Conservation (phyloP, 53 echinoderm and acorn worm species). For the Crossaster papposus region DNA sequence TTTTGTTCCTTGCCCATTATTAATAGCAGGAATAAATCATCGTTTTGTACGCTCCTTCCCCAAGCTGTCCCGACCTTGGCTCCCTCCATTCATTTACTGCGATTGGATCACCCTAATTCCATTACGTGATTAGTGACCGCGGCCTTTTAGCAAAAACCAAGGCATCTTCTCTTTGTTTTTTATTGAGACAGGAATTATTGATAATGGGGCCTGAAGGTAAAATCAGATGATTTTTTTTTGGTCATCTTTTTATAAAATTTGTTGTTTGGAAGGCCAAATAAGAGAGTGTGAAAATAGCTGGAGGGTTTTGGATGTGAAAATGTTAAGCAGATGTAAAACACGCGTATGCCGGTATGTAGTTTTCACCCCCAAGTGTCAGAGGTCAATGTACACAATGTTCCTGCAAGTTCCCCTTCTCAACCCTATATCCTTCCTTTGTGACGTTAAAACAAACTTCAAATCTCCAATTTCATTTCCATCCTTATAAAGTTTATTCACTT, state of each 20-base stretch:
- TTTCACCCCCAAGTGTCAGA: background rate
- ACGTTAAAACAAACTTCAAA: background rate
- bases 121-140: slow-evolving; percentile 51
- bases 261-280: slow-evolving; percentile 10
- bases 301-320: background rate
- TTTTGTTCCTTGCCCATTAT: background rate
- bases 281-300: background rate
- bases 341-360: background rate
- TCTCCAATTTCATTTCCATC: slow-evolving; percentile 1
- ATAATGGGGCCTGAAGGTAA: slow-evolving; percentile 13
- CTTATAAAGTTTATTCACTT: background rate
- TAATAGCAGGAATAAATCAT: slow-evolving; percentile 23
- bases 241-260: background rate
- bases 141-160: slow-evolving; percentile 47
- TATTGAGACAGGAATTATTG: background rate
- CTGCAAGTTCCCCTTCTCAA: too few species aligned
- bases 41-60: background rate
- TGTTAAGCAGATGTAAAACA: background rate
- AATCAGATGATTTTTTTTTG: background rate
- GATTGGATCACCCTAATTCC: slow-evolving; percentile 46
- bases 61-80: slow-evolving; percentile 34
- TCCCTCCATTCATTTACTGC: slow-evolving; percentile 20
- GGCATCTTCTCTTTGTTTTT: slow-evolving; percentile 18
- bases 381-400: background rate
- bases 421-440: background rate